Base-by-base conservation (phyloP, 2,888 invertebrate genomes). In the Sipha maydis region DNA sequence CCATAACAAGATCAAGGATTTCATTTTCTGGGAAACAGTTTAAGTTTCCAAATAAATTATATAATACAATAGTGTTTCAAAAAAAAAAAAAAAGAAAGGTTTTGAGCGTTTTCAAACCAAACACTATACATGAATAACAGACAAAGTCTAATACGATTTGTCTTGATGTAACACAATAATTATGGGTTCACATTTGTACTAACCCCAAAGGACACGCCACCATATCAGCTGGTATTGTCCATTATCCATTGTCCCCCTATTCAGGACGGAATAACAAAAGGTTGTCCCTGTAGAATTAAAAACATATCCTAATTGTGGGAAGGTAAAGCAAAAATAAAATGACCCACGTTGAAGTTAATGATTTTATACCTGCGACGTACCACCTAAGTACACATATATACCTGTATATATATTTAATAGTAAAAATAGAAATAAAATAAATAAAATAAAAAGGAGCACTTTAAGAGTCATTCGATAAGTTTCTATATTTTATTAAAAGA, bases 151-250 rank as follows among this genome's bases (percentile, higher is more conserved):
- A 61, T 41, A 28, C 61, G 76, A 76, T 84, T 84, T 84, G 76
- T 84, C 84, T 84, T 80, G 38, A 41, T 76, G 61, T 84, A 75
- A 75, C 76, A 41, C 84, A 76, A 75, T 84, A 84, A 84, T 84
- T 84, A 84, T 61, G 41, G 76, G 84, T 56, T 38, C 76, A 41
- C 76, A 41, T 85, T 85, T 77, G 41, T 41, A 54, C 31, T 67
- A 77, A 85, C 85, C 85, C 85, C 85, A 77, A 67, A 76, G 85
- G 77, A 85, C 84, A 61, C 41, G 31, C 71, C 17, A 28, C 28
- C 54, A 7, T 48, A 54, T 28, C 54, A 73, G 73, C 17, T 31
- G 38, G 56, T 73, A n/a, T 41, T 61, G 76, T 76, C 85, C 77
- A 76, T 85, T 85, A 85, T 85, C 77, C 67, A 67, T 67, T 77